Percentiles rank a stretch among this genome's conserved stretches.
phyloP scores from a whole-genome alignment of 2,113 vertebrate genomes.

The Callospermophilus lateralis region DNA sequence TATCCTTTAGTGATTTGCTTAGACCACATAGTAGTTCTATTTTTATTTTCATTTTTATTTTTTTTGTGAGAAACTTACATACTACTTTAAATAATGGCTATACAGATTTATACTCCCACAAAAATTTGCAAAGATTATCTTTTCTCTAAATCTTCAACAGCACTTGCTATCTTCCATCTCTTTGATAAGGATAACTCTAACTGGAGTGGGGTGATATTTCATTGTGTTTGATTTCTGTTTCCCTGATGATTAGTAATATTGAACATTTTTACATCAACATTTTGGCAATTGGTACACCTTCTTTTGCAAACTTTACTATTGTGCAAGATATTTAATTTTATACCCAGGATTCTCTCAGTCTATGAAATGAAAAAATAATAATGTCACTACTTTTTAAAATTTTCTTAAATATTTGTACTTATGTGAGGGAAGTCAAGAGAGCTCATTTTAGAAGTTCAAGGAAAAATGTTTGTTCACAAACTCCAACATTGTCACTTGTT shows the following conservation, averaged over 20 bases:
- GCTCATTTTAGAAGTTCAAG: not conserved
- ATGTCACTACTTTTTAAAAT: not conserved
- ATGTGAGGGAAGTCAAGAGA: rapidly evolving
- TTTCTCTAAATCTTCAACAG: not conserved
- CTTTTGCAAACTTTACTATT: not conserved
- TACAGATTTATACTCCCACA: not conserved
- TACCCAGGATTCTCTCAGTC: not conserved
- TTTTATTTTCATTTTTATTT: not conserved
- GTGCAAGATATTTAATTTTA: not conserved
- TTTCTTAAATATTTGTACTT: not conserved
- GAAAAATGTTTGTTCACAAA: constrained; percentile 8
- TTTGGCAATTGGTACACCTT: not conserved
- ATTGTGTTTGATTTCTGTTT: not conserved
- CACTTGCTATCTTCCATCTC: not conserved
- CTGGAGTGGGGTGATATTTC: not conserved
- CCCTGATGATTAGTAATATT: not conserved
- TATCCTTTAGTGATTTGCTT: not conserved
- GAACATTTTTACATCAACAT: not conserved
- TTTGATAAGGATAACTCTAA: not conserved
- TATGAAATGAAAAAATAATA: not conserved
- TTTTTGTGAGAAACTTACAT: not conserved
- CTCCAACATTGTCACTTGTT: not conserved
- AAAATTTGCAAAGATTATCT: not conserved
- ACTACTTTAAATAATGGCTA: not conserved
- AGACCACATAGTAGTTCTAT: not conserved